These are phyloP conservation scores for Drosophila bunnanda DNA, from an alignment of 2,888 invertebrate species.

Conservation along the genomic window DNA sequence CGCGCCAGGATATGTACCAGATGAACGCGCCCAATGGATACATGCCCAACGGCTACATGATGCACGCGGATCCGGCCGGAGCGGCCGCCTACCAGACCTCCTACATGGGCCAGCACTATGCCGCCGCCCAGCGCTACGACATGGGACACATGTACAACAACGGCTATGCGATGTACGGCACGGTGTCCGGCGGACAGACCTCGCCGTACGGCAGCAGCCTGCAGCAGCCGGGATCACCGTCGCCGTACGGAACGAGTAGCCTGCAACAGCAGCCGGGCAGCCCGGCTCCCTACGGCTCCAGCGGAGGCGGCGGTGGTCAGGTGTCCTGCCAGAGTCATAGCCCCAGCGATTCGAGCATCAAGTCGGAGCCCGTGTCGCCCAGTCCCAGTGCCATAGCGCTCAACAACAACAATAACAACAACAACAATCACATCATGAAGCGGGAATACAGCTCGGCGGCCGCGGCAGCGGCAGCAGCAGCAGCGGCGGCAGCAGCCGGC, in stretches of 20 bases:
- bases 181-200: constrained; percentile 88
- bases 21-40: constrained; percentile 95
- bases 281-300: constrained; percentile 47
- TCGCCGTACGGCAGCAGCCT: constrained; percentile 89
- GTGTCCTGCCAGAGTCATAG: constrained; percentile 90
- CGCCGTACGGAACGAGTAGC: constrained; percentile 86
- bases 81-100: constrained; percentile 90
- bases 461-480: constrained; percentile 84
- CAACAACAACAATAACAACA: constrained; percentile 83
- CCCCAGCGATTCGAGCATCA: constrained; percentile 94
- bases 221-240: constrained; percentile 89
- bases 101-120: constrained; percentile 89
- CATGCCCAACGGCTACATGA: constrained; percentile 98
- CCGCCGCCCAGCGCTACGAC: constrained; percentile 90
- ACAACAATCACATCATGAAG: constrained; percentile 86
- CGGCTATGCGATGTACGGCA: constrained; percentile 91
- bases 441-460: constrained; percentile 87
- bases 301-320: constrained; percentile 85
- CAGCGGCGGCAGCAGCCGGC: constrained; percentile 80
- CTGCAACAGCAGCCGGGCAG: constrained; percentile 54
- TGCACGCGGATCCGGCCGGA: constrained; percentile 90
- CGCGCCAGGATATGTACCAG: constrained; percentile 92
- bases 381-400: constrained; percentile 86
- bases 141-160: constrained; percentile 93
- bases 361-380: constrained; percentile 94